Evolutionary conservation across 2,113 vertebrate species (phyloP), one percentile per base, ranked within the genome.

Genomic region (Sinocyclocheilus anshuiensis): DNA sequence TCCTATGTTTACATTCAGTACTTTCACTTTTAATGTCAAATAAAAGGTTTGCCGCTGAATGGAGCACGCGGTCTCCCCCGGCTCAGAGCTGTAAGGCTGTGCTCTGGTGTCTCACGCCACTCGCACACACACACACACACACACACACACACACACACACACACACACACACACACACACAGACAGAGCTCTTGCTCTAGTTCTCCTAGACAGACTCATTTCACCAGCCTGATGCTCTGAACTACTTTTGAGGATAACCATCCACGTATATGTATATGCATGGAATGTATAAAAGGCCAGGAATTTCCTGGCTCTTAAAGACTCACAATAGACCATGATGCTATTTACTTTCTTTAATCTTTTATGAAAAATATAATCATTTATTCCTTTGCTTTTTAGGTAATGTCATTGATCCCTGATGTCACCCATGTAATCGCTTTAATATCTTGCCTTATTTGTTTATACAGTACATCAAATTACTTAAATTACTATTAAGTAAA

Each of bases 11-110:
- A 3, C 29, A 33, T 33, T 33, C 29, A 33, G 29, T 33, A 33
- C 29, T 33, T 33, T 33, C 29, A 33, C 29, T 33, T 33, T 3
- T 33, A 33, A 33, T 33, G 29, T 33, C 29, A 33, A 33, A 33
- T 33, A 33, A 33, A 33, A 33, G 29, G 29, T 33, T 33, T 95
- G 94, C 75, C 77, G 91, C 89, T 89, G 94, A 93, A 93, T 92
- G 90, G 90, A 91, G 91, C 78, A 87, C 65, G 90, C 88, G 90
- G 89, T 92, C 92, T n/a, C n/a, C n/a, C n/a, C n/a, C n/a, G n/a
- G n/a, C n/a, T n/a, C n/a, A n/a, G n/a, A n/a, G n/a, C n/a, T n/a
- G n/a, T n/a, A n/a, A n/a, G n/a, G n/a, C n/a, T n/a, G n/a, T n/a
- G n/a, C n/a, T n/a, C n/a, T n/a, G n/a, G n/a, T n/a, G n/a, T n/a